These are phyloP conservation scores for Chelonus insularis DNA, from an alignment of 1,140 invertebrate species.

Conservation along the genomic window DNA sequence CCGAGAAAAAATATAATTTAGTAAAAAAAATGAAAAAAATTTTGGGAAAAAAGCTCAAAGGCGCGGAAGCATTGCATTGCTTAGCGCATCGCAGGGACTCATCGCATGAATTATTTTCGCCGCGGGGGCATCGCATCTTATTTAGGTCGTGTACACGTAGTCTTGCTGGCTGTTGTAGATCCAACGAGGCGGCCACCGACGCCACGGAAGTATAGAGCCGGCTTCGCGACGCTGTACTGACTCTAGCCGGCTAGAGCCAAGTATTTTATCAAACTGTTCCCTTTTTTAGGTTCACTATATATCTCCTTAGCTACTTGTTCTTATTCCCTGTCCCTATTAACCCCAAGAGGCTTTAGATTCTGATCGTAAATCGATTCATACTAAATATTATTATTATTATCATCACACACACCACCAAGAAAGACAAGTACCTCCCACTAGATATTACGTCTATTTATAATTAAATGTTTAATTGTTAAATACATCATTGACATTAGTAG, in stretches of 20 bases:
- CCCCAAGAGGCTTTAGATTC: too few relatives aligned
- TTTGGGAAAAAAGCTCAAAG: constrained; percentile 2
- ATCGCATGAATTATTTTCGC: constrained; percentile 60
- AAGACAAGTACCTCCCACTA: too few relatives aligned
- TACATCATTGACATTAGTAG: too few relatives aligned
- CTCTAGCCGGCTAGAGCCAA: constrained; percentile 26
- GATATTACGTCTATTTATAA: too few relatives aligned
- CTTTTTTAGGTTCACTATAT: constrained; percentile 3
- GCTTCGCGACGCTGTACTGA: constrained; percentile 35
- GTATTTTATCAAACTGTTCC: neutral
- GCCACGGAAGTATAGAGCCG: constrained; percentile 36
- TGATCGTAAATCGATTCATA: too few relatives aligned
- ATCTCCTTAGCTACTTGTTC: neutral
- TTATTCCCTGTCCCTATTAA: too few relatives aligned
- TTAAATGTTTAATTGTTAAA: too few relatives aligned
- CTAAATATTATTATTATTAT: too few relatives aligned
- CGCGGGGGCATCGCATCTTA: constrained; percentile 61
- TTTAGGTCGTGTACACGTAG: constrained; percentile 61
- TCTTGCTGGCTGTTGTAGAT: constrained; percentile 35
- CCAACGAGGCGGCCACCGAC: constrained; percentile 34
- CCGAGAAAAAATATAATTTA: neutral
- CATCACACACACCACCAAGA: too few relatives aligned
- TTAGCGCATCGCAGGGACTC: constrained; percentile 33
- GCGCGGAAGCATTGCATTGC: constrained; percentile 26
- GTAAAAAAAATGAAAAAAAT: neutral